phyloP scores from a whole-genome alignment of 2,113 vertebrate species.

The Chauna torquata region DNA sequence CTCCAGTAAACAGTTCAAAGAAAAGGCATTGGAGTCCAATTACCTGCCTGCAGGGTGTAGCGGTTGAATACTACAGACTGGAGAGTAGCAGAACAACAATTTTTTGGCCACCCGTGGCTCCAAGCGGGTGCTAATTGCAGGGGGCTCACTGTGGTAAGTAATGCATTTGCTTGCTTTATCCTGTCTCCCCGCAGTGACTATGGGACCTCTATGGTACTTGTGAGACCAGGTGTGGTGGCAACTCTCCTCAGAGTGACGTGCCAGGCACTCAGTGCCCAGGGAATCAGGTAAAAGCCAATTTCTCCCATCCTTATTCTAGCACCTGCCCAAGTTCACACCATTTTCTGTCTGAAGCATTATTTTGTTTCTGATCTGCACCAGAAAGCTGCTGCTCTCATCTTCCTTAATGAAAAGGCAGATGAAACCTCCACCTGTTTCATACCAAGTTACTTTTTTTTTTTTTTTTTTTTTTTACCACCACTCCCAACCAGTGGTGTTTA shows the following conservation, averaged over 20 bases:
- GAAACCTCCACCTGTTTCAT: not conserved
- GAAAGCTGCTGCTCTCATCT: not conserved
- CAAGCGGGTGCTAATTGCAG: not conserved
- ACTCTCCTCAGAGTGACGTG: not conserved
- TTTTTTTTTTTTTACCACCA: not conserved
- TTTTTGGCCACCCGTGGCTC: not conserved
- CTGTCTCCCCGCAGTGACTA: not conserved
- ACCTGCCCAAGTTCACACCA: not conserved
- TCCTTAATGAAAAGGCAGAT: not conserved
- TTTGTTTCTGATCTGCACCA: not conserved
- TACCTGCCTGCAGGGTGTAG: not conserved
- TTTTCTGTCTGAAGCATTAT: not conserved
- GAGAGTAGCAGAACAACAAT: not conserved
- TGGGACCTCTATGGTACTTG: not conserved
- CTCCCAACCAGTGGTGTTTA: not conserved
- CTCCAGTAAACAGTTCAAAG: slow-evolving; percentile 2
- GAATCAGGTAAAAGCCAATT: not conserved
- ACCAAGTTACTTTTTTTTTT: not conserved
- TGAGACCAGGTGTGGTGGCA: rapidly evolving
- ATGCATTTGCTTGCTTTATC: not conserved
- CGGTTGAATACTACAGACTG: not conserved
- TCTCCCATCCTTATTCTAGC: not conserved
- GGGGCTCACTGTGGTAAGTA: not conserved
- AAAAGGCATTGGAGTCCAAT: not conserved
- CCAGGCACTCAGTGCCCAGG: not conserved